Evolutionary conservation across 2,888 invertebrate genomes (phyloP), one percentile per base, ranked within the genome.

Genomic region (Parasteatoda lunata): DNA sequence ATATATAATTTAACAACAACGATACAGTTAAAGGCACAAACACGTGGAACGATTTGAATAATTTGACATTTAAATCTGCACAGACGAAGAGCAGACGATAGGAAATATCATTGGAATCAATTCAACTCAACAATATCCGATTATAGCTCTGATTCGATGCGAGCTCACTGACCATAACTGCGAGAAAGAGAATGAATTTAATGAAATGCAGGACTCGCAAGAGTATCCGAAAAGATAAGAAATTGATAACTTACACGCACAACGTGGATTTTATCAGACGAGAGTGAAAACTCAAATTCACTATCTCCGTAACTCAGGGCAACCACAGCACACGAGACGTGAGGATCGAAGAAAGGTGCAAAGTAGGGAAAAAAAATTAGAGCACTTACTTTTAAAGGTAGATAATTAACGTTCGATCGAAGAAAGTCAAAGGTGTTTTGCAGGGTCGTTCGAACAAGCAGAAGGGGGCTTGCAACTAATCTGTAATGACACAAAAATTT

Each of bases 401-500:
- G 15, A 68, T 15, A 45, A 8, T 30, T 45, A 68, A 30, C 45
- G 30, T 8, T 9, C 66, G 66, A 8, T 68, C 66, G 45, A 15
- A 15, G 30, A 30, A 5, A 6, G 66, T 13, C 9, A 59, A 30
- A 30, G 30, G 15, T 15, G 66, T 15, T 30, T 15, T 15, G 66
- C 9, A 30, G n/a, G 45, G 80, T 73, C 51, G 75, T 47, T 69
- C 8, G 49, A 65, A 15, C 7, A 48, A 13, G 4, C 68, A 47
- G 45, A 3, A 5, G 30, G 47, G 7, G 78, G 70, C 68, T 59
- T 59, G 59, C 59, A 59, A n/a, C 59, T 59, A 59, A 59, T 59
- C 59, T 13, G 59, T 59, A n/a, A n/a, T 59, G 59, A 13, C 59
- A 59, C 59, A 77, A 77, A 83, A 77, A 75, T 52, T 75, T 65